Conservation (phyloP, 2,797 vertebrate species). For the Aplochiton taeniatus region DNA sequence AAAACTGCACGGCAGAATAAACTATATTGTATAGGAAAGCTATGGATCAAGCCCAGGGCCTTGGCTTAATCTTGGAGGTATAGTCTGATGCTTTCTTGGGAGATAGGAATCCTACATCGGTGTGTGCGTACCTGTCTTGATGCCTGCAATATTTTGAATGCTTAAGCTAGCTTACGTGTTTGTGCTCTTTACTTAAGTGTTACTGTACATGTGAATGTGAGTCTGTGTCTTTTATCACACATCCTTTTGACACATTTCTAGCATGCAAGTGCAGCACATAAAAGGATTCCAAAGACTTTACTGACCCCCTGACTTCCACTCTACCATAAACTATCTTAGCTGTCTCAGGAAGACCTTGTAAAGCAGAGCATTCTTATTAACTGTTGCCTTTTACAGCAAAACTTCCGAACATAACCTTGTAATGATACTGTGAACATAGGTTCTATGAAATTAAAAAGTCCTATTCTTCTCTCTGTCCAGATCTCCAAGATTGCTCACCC, state of each 20-base stretch:
- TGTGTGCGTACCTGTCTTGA: too few species aligned
- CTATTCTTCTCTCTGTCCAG: background rate
- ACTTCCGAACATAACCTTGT: background rate
- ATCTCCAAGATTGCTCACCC: background rate
- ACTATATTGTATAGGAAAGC: background rate
- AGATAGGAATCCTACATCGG: too few species aligned
- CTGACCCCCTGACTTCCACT: background rate
- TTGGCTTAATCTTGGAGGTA: too few species aligned
- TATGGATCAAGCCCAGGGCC: background rate
- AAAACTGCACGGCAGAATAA: conserved; percentile 22
- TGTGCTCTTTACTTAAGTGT: background rate
- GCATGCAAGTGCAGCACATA: background rate
- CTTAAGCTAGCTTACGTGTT: too few species aligned
- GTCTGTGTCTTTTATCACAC: conserved; percentile 6
- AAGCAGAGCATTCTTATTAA: background rate
- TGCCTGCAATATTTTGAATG: too few species aligned
- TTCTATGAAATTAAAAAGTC: background rate
- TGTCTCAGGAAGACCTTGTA: background rate
- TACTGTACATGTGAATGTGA: background rate
- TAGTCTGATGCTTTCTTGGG: too few species aligned
- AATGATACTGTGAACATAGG: background rate
- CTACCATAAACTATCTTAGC: background rate
- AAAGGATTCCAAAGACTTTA: background rate
- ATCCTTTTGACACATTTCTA: background rate
- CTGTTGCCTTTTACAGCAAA: background rate